These are phyloP conservation scores for Machimus rusticus DNA, from an alignment of 2,888 invertebrate genomes.

Conservation along the genomic window DNA sequence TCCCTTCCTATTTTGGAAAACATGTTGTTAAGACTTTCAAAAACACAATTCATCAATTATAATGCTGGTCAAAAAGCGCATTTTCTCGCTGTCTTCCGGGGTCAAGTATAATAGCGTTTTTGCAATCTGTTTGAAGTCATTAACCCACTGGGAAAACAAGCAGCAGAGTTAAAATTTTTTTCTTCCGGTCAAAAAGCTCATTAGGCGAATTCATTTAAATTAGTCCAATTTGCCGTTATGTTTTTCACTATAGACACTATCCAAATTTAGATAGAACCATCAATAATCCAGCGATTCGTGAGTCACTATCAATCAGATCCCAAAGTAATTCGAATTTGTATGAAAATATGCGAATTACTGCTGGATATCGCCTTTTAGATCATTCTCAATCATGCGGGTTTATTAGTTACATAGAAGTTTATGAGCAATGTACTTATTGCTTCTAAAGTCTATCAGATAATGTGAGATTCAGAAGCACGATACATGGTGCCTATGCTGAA, in stretches of 20 bases:
- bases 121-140: neutral
- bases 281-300: neutral
- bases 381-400: neutral
- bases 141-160: neutral
- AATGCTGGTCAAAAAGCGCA: neutral
- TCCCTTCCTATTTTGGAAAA: neutral
- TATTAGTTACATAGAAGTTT: neutral
- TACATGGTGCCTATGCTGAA: constrained; percentile 1
- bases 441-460: constrained; percentile 21
- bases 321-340: neutral
- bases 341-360: constrained; percentile 10
- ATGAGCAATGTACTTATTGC: neutral
- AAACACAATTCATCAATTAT: neutral
- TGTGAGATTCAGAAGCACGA: constrained; percentile 23
- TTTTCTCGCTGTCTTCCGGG: neutral
- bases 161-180: neutral
- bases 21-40: neutral
- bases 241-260: neutral
- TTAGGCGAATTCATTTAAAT: constrained; percentile 28
- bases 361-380: neutral
- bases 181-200: neutral
- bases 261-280: neutral
- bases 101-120: neutral
- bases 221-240: neutral
- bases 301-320: neutral